Conservation (phyloP, 2,113 vertebrate genomes). For the Ptyas mucosa region DNA sequence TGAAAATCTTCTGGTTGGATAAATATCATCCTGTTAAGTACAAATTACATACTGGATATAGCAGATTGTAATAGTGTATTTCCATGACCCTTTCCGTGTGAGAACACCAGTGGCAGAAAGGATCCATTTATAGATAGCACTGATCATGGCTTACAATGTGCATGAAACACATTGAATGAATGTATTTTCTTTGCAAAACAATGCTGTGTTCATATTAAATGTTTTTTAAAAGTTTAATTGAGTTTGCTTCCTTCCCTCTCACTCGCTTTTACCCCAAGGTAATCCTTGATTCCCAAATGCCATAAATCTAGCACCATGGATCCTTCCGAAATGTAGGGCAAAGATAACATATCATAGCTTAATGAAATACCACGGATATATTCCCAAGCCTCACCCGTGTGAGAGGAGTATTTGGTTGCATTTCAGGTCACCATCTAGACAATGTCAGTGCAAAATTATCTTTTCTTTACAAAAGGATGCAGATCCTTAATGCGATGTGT, state of each 20-base stretch:
- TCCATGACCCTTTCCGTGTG: conserved; percentile 61
- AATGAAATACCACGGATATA: conserved; percentile 37
- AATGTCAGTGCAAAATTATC: conserved; percentile 52
- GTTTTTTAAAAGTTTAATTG: conserved; percentile 12
- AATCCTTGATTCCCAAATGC: conserved; percentile 56
- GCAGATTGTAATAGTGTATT: conserved; percentile 77
- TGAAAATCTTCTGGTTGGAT: conserved; percentile 68
- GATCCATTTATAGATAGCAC: not conserved
- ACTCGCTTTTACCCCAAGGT: conserved; percentile 26
- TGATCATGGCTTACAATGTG: not conserved
- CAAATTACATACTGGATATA: conserved; percentile 86
- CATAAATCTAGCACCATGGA: conserved; percentile 52
- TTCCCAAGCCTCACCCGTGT: conserved; percentile 35
- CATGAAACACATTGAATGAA: conserved; percentile 26
- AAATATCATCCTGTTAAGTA: conserved; percentile 77
- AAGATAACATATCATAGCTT: conserved; percentile 58
- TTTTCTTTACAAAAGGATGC: conserved; percentile 49
- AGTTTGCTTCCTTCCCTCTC: not conserved
- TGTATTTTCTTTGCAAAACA: conserved; percentile 48
- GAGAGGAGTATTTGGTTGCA: conserved; percentile 34
- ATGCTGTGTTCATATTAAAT: conserved; percentile 44
- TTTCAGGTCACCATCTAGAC: conserved; percentile 35
- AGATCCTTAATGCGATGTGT: conserved; percentile 37
- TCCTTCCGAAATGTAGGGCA: conserved; percentile 47
- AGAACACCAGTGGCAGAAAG: conserved; percentile 39